Conservation (phyloP, 2,888 invertebrate genomes). For the Trichogramma dendrolimi region DNA sequence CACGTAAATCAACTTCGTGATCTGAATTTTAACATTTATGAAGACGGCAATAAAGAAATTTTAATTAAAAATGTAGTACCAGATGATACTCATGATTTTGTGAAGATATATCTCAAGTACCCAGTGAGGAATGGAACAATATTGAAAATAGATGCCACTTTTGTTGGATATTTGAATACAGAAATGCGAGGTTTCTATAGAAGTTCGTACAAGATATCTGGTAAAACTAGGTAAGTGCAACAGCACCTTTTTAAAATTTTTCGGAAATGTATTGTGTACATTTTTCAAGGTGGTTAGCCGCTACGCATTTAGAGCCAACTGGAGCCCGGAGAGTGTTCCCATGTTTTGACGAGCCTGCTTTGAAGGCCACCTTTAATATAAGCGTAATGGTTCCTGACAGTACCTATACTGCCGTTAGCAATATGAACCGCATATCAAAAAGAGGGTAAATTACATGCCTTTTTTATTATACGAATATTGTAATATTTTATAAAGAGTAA, state of each 20-base stretch:
- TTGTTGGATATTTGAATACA: conserved; percentile 57
- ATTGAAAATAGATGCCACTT: conserved; percentile 56
- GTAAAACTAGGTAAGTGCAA: conserved; percentile 54
- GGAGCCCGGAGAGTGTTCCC: conserved; percentile 72
- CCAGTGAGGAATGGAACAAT: conserved; percentile 47
- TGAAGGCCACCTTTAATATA: conserved; percentile 65
- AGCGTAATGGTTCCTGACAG: conserved; percentile 44
- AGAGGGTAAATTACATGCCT: background rate
- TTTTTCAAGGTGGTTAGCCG: conserved; percentile 59
- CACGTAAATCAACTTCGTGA: conserved; percentile 32
- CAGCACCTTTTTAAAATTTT: background rate
- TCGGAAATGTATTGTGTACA: background rate
- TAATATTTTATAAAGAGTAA: conserved; percentile 10
- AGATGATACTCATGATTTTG: conserved; percentile 51
- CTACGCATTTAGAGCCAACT: conserved; percentile 69
- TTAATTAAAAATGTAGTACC: background rate
- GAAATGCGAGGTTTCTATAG: conserved; percentile 62
- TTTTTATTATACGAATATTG: background rate
- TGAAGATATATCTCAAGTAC: conserved; percentile 52
- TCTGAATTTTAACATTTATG: background rate
- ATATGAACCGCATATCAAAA: conserved; percentile 24
- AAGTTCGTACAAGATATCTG: conserved; percentile 56
- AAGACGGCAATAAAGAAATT: conserved; percentile 1
- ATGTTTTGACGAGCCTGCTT: conserved; percentile 67
- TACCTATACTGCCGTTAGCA: conserved; percentile 41